phyloP scores from a whole-genome alignment of 2,888 invertebrate genomes.

The Acanthosepion pharaonis region DNA sequence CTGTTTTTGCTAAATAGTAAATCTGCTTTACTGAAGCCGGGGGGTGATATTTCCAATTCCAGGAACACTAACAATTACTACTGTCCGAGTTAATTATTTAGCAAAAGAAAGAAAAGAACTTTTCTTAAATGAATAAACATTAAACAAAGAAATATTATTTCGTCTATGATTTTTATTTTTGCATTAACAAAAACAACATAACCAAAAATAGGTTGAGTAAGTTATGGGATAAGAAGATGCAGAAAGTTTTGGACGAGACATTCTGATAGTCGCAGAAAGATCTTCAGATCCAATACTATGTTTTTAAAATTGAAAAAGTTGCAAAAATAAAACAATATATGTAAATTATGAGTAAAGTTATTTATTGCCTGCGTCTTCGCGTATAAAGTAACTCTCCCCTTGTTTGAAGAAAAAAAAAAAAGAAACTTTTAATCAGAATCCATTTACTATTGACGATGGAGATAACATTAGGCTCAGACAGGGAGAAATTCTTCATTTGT shows the following conservation, averaged over 20 bases:
- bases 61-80: slow-evolving; percentile 7
- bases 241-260: not conserved
- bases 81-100: slow-evolving; percentile 8
- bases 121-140: not conserved
- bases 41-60: not conserved
- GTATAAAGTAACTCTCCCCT: too few relatives aligned
- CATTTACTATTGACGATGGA: too few relatives aligned
- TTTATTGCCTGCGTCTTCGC: too few relatives aligned
- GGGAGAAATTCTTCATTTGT: too few relatives aligned
- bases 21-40: not conserved
- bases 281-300: not conserved
- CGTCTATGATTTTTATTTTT: not conserved
- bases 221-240: too few relatives aligned
- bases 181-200: not conserved
- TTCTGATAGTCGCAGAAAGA: not conserved
- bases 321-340: too few relatives aligned
- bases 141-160: not conserved
- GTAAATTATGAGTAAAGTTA: too few relatives aligned
- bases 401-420: too few relatives aligned
- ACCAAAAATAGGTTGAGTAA: not conserved
- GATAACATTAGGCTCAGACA: too few relatives aligned
- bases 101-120: not conserved
- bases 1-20: not conserved
- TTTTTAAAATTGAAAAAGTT: too few relatives aligned
- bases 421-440: too few relatives aligned